Percentiles rank a stretch among this genome's conserved stretches.
Conservation (phyloP, 23 tunicate genomes). For the Ascidia mentula region DNA sequence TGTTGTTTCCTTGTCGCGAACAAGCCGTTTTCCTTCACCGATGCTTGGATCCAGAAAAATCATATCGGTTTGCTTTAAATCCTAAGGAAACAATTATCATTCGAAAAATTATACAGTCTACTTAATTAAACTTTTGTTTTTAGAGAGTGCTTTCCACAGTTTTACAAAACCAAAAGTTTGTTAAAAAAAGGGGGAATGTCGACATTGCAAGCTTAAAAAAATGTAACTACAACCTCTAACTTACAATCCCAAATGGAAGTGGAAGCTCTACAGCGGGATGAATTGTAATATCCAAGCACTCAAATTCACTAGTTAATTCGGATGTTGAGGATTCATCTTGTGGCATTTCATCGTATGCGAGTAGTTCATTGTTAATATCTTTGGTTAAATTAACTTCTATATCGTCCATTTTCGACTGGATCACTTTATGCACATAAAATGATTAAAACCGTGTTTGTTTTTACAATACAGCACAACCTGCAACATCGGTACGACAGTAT, state of each 20-base stretch:
- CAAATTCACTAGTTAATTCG: background rate
- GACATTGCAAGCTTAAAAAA: no score
- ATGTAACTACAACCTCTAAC: slow-evolving; percentile 8
- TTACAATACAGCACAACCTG: no score
- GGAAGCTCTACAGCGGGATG: slow-evolving; percentile 50
- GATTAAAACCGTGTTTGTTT: no score
- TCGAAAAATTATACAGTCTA: no score
- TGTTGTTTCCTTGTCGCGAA: slow-evolving; percentile 48
- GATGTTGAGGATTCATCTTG: background rate
- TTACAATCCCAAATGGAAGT: slow-evolving; percentile 71
- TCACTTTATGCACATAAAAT: no score
- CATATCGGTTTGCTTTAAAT: slow-evolving; percentile 46
- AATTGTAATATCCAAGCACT: slow-evolving; percentile 19
- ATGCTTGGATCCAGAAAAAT: slow-evolving; percentile 72
- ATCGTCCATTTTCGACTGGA: background rate
- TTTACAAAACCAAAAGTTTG: no score
- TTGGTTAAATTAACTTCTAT: background rate
- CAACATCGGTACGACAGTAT: no score
- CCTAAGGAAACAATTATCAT: no score
- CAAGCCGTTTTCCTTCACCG: slow-evolving; percentile 79
- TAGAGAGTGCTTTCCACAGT: no score
- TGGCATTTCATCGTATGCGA: background rate
- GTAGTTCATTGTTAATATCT: background rate
- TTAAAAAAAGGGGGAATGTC: no score
- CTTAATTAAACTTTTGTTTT: no score